Evolutionary conservation across 2,888 invertebrate species (phyloP), one percentile per base, ranked within the genome.

Genomic region (Oscheius sp.): DNA sequence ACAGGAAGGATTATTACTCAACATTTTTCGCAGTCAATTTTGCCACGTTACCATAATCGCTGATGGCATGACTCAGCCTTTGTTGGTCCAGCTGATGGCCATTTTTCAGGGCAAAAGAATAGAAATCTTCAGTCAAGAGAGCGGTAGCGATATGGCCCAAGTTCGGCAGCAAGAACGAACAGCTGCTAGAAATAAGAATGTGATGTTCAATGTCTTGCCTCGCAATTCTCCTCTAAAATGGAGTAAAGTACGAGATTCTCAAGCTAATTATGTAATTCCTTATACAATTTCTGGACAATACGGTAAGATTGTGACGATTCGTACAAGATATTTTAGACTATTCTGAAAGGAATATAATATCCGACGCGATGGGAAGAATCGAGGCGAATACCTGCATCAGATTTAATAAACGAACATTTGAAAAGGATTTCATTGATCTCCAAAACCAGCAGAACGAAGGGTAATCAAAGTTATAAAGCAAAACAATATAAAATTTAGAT

Each of bases 351-450:
- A 39, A 37, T 34, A 79, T 75, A 15, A 84, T 84, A 37, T 23
- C 66, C 37, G 64, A 33, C 6, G 84, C 84, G 27, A 84, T 84
- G 77, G 57, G 67, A 25, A 71, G 69, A 50, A 80, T 84, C 4
- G 78, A 74, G n/a, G 52, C 67, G 15, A 84, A 84, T 69, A 76
- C 83, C 8, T 84, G 84, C 66, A 72, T 84, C 27, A 71, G 79
- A 50, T 78, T 82, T 46, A 71, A 70, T 63, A 70, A 67, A 20
- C 64, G 80, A 27, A 72, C 58, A 0, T 70, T 67, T 64, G 79
- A 82, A 67, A 55, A 64, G 6, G 83, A 84, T 65, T 84, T 72
- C 68, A 74, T 82, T 10, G 83, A 82, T 52, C 76, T 84, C 53
- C 74, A 78, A 53, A 84, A 84, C 53, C 61, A 73, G 53, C 65